phyloP scores from a whole-genome alignment of 2,113 vertebrate genomes.

The Kryptolebias marmoratus region DNA sequence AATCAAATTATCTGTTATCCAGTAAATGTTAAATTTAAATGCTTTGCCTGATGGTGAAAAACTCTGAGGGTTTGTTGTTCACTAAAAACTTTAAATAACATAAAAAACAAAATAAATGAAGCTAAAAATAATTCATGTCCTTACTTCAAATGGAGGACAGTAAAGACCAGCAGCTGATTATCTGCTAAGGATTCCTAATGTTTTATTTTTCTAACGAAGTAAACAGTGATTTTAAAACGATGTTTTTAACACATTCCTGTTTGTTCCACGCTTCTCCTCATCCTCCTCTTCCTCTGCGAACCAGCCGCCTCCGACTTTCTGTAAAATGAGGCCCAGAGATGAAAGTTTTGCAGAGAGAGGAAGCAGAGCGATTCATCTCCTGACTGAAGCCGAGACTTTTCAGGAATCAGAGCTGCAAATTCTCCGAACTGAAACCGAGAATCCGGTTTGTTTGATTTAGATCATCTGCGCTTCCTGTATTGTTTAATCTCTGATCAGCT shows the following conservation, averaged over 20 bases:
- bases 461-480: constrained; percentile 4
- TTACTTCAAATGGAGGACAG: no score
- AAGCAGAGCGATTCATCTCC: constrained; percentile 23
- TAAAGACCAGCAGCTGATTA: no score
- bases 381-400: not conserved
- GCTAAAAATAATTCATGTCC: not conserved
- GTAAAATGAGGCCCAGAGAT: constrained; percentile 11
- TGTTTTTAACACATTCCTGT: not conserved
- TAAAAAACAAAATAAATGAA: not conserved
- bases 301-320: not conserved
- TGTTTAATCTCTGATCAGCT: not conserved
- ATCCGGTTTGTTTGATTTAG: not conserved
- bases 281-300: constrained; percentile 1
- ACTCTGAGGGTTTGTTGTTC: no score
- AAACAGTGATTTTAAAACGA: no score
- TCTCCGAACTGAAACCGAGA: not conserved
- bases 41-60: no score
- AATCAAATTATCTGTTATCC: no score
- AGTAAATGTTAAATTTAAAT: not conserved
- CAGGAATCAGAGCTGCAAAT: not conserved
- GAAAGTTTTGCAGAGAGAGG: constrained; percentile 3
- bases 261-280: not conserved
- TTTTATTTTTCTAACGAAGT: no score
- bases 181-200: no score
- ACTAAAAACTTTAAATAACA: not conserved